phyloP scores from a whole-genome alignment of 2,797 vertebrate species.

The Psittacula derbiana region DNA sequence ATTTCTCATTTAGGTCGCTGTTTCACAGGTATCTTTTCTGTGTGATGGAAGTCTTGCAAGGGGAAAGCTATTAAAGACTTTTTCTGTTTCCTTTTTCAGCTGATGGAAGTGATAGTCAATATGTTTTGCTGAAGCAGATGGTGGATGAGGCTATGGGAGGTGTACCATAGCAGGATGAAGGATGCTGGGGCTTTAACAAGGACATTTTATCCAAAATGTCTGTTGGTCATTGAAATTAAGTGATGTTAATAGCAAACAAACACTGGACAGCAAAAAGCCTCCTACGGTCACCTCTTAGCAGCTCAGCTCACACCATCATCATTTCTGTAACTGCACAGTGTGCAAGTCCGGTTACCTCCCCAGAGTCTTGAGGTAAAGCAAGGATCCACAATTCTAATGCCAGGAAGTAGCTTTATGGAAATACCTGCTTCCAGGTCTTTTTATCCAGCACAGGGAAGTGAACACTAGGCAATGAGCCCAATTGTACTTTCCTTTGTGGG shows the following conservation, averaged over 20 bases:
- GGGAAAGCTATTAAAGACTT: not conserved
- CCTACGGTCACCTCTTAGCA: not conserved
- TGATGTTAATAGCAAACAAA: not conserved
- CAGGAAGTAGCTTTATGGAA: slow-evolving; percentile 12
- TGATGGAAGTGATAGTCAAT: not conserved
- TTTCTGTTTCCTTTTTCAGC: slow-evolving; percentile 5
- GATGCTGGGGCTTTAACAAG: not conserved
- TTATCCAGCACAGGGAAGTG: not conserved
- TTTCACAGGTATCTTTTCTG: not conserved
- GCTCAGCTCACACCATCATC: not conserved
- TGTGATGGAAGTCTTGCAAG: not conserved
- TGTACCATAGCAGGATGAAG: not conserved
- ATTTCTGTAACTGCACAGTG: not conserved
- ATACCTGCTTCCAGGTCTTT: slow-evolving; percentile 13
- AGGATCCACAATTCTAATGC: not conserved
- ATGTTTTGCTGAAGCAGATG: slow-evolving; percentile 12
- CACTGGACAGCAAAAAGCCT: not conserved
- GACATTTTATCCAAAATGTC: slow-evolving; percentile 1
- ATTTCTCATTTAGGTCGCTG: not conserved
- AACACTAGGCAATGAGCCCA: slow-evolving; percentile 35
- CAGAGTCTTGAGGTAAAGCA: not conserved
- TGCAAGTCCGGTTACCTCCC: not conserved
- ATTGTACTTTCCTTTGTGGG: slow-evolving; percentile 33
- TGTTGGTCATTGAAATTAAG: not conserved
- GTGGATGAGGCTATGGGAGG: not conserved